Conservation (phyloP, 2,113 vertebrate genomes). For the Azemiops feae region DNA sequence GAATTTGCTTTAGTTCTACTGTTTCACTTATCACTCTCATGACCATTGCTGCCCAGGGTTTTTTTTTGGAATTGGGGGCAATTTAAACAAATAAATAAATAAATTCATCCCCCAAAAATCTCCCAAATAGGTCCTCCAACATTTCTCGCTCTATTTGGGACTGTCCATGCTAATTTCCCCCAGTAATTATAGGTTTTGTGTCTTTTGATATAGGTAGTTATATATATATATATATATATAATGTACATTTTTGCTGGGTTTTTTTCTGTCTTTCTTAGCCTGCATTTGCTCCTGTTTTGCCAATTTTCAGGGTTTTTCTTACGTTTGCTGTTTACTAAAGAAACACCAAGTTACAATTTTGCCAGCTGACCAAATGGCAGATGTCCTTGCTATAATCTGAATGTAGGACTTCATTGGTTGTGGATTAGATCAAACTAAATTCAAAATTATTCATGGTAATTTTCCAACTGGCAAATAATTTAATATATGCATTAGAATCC, state of each 20-base stretch:
- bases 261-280: background rate
- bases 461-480: background rate
- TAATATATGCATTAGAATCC: background rate
- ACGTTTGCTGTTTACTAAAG: background rate
- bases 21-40: background rate
- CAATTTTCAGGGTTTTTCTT: background rate
- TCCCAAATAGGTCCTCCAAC: background rate
- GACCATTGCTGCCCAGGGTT: background rate
- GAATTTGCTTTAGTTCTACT: background rate
- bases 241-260: background rate
- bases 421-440: background rate
- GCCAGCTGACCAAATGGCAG: background rate
- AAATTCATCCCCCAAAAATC: background rate
- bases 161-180: too few relatives aligned
- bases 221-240: too few relatives aligned
- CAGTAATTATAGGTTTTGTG: too few relatives aligned
- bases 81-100: background rate
- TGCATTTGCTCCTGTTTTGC: background rate
- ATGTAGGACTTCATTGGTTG: background rate
- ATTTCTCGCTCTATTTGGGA: too few relatives aligned
- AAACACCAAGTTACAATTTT: background rate
- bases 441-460: background rate
- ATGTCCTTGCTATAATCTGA: background rate
- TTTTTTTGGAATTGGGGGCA: background rate
- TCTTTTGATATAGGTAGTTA: too few relatives aligned